Conservation (phyloP, 1,140 invertebrate species). For the Drosophila bipectinata region DNA sequence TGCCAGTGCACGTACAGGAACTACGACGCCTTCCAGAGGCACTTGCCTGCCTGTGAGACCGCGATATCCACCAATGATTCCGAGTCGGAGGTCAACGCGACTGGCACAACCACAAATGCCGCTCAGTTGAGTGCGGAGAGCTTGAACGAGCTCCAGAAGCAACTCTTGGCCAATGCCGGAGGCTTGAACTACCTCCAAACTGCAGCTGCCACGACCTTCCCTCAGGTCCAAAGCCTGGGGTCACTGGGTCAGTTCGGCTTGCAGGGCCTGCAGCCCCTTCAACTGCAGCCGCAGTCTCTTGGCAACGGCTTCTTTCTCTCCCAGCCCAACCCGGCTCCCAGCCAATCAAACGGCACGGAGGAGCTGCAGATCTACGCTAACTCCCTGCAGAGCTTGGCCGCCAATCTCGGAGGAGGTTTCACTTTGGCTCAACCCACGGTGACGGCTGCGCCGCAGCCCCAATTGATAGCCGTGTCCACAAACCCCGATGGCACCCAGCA, state of each 20-base stretch:
- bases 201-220: slow-evolving; percentile 51
- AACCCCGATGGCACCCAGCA: slow-evolving; percentile 78
- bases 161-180: slow-evolving; percentile 51
- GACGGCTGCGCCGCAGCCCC: slow-evolving; percentile 53
- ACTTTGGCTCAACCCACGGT: slow-evolving; percentile 61
- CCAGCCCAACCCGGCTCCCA: slow-evolving; percentile 45
- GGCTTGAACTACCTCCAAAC: slow-evolving; percentile 70
- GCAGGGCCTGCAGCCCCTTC: slow-evolving; percentile 62
- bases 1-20: slow-evolving; percentile 96
- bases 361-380: slow-evolving; percentile 76
- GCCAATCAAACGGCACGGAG: slow-evolving; percentile 33
- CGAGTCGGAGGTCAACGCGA: slow-evolving; percentile 85
- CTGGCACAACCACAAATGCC: not conserved
- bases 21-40: slow-evolving; percentile 92
- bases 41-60: slow-evolving; percentile 90
- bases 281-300: slow-evolving; percentile 70
- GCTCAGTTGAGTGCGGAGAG: slow-evolving; percentile 56
- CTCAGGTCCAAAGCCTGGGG: slow-evolving; percentile 63
- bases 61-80: slow-evolving; percentile 90
- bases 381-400: slow-evolving; percentile 68
- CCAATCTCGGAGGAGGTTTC: slow-evolving; percentile 72
- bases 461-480: slow-evolving; percentile 75
- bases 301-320: slow-evolving; percentile 78
- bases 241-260: slow-evolving; percentile 78
- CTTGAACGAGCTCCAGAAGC: slow-evolving; percentile 65